phyloP scores from a whole-genome alignment of 2,113 vertebrate species.

The Eonycteris spelaea region DNA sequence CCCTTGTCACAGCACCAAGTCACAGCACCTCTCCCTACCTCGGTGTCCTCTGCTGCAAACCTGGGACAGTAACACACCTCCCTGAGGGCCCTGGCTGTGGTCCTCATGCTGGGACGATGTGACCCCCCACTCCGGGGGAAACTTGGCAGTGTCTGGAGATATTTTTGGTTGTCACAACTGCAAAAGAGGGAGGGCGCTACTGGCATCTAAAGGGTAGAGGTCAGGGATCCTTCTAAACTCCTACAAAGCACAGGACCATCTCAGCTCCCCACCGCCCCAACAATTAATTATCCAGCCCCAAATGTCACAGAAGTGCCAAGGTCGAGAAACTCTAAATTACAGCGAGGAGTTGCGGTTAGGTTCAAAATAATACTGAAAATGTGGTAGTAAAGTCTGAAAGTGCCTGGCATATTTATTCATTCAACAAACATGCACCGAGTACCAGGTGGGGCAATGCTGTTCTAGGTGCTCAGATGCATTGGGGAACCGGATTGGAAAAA shows the following conservation, averaged over 20 bases:
- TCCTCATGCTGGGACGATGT: accelerated
- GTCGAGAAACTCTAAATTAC: neutral
- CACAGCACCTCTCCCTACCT: neutral
- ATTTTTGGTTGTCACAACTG: neutral
- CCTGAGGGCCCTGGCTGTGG: neutral
- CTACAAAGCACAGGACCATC: accelerated
- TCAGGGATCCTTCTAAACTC: no score
- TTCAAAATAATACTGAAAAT: neutral
- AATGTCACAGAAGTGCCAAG: neutral
- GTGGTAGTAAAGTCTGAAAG: neutral
- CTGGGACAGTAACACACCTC: neutral
- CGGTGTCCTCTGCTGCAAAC: neutral
- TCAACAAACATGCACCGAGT: neutral
- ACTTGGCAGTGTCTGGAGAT: neutral
- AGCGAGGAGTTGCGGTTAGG: neutral
- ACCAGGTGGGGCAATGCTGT: accelerated
- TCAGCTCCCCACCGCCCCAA: no score
- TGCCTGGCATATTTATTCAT: neutral
- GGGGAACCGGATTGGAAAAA: neutral
- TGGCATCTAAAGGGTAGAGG: neutral
- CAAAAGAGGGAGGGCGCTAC: neutral
- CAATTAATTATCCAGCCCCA: neutral
- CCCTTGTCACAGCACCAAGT: neutral
- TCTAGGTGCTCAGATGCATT: neutral
- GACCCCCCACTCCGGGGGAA: no score